These are phyloP conservation scores for Papilio gigon DNA, from an alignment of 2,888 invertebrate species.

Conservation along the genomic window DNA sequence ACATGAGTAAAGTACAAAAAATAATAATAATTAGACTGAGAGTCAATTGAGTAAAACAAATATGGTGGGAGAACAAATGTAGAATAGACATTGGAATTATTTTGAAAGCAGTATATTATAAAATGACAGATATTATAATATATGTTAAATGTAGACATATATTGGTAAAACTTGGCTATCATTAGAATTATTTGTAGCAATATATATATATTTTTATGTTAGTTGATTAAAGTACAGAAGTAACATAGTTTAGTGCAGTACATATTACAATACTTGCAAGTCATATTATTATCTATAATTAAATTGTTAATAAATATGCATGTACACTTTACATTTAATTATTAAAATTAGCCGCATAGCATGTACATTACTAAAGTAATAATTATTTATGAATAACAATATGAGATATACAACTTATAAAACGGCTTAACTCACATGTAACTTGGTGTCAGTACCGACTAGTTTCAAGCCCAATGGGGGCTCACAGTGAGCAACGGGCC, in stretches of 20 bases:
- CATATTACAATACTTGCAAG: background rate
- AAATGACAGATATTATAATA: too few relatives aligned
- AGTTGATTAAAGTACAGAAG: background rate
- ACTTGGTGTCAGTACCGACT: too few relatives aligned
- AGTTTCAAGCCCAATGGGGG: too few relatives aligned
- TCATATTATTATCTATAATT: background rate
- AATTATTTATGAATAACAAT: background rate
- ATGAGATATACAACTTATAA: too few relatives aligned
- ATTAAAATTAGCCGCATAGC: background rate
- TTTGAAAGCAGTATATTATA: background rate
- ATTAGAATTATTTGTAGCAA: background rate
- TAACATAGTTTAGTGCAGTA: background rate
- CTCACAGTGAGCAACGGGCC: too few relatives aligned
- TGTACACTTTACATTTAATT: background rate
- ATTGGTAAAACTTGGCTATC: too few relatives aligned
- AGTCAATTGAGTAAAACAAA: too few relatives aligned
- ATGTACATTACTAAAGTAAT: background rate
- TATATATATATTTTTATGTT: background rate
- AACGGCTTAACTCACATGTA: too few relatives aligned
- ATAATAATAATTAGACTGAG: too few relatives aligned
- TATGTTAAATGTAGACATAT: too few relatives aligned
- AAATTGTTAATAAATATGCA: background rate
- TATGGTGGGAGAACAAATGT: too few relatives aligned
- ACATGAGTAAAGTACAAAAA: too few relatives aligned
- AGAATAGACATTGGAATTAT: background rate